Conservation (phyloP, 1,140 invertebrate genomes). For the Calephelis nemesis region DNA sequence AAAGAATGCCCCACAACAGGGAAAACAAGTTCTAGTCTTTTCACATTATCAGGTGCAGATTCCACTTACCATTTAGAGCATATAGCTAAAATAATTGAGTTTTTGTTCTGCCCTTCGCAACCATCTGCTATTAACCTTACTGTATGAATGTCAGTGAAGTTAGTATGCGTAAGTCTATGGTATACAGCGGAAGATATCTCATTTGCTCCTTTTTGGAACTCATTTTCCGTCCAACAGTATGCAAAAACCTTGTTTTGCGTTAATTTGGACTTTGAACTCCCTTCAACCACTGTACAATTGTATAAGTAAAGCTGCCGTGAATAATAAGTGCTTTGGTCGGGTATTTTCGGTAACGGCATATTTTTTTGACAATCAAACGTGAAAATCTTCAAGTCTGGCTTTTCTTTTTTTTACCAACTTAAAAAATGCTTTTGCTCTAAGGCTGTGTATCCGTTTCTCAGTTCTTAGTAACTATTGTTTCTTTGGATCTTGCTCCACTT, state of each 20-base stretch:
- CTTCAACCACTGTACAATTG: neutral
- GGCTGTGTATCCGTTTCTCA: neutral
- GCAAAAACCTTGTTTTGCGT: neutral
- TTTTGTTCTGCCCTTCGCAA: neutral
- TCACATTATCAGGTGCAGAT: neutral
- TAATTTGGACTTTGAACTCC: neutral
- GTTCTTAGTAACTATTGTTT: too few species aligned
- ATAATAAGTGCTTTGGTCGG: too few species aligned
- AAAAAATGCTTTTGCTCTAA: neutral
- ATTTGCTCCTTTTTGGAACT: too few species aligned
- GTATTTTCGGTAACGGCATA: neutral
- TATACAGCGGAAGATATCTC: too few species aligned
- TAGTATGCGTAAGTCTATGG: too few species aligned
- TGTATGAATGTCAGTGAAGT: neutral
- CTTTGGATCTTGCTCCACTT: too few species aligned
- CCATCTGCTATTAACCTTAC: neutral
- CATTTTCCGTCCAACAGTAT: too few species aligned
- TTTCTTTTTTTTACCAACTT: neutral
- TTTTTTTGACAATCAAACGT: neutral
- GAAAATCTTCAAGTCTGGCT: neutral
- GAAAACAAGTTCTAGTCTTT: neutral
- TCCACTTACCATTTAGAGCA: neutral
- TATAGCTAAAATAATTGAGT: neutral
- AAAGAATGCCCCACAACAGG: neutral
- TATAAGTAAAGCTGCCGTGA: neutral